Percentiles rank a stretch among this genome's conserved stretches.
These are phyloP conservation scores for Catamblyrhynchus diadema DNA, from an alignment of 2,797 vertebrate species.

Conservation along the genomic window DNA sequence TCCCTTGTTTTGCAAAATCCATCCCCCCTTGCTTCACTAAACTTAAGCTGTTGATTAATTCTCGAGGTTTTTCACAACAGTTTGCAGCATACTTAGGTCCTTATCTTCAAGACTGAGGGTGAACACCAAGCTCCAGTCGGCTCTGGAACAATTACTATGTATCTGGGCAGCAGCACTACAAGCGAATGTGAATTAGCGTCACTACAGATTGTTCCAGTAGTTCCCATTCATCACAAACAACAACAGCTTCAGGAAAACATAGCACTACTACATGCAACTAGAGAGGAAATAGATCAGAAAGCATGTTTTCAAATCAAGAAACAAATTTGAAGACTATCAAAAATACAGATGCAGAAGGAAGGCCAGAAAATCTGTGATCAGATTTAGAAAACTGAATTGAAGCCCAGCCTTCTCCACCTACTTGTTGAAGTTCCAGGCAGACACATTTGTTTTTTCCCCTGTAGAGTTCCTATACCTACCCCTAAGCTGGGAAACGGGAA, in stretches of 20 bases:
- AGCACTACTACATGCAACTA: neutral
- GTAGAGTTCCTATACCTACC: neutral
- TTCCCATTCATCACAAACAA: slow-evolving; percentile 11
- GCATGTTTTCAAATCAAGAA: neutral
- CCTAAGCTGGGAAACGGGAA: neutral
- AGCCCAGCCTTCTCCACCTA: neutral
- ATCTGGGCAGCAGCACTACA: slow-evolving; percentile 33
- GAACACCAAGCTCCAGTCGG: neutral
- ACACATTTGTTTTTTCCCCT: neutral
- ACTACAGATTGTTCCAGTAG: slow-evolving; percentile 2
- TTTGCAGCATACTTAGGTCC: neutral
- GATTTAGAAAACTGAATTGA: neutral
- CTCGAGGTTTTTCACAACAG: neutral
- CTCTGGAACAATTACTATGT: slow-evolving; percentile 4
- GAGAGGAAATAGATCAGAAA: neutral
- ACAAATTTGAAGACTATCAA: neutral
- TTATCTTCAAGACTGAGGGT: neutral
- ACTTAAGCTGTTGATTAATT: neutral
- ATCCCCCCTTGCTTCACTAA: neutral
- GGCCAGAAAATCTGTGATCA: neutral
- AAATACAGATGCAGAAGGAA: neutral
- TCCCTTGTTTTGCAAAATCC: neutral
- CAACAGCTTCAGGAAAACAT: neutral
- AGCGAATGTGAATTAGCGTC: slow-evolving; percentile 30
- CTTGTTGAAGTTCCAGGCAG: neutral